phyloP scores from a whole-genome alignment of 2,888 invertebrate genomes.

The Calameuta filiformis region DNA sequence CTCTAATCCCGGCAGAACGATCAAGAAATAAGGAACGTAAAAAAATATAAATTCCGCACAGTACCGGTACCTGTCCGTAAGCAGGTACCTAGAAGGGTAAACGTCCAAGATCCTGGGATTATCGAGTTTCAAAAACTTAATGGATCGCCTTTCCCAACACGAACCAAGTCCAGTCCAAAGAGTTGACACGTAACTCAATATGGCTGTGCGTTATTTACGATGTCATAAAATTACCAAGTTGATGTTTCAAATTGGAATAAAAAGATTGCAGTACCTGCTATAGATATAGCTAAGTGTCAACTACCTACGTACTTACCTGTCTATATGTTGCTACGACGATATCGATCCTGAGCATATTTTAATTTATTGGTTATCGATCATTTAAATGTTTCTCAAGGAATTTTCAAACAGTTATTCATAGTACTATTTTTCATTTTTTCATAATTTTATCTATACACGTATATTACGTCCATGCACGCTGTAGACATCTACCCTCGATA shows the following conservation, averaged over 20 bases:
- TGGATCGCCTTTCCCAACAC: not conserved
- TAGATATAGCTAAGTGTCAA: not conserved
- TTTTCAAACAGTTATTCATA: no score
- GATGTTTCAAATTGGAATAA: constrained; percentile 61
- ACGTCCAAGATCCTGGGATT: not conserved
- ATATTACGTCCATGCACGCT: not conserved
- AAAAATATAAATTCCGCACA: not conserved
- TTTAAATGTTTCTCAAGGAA: not conserved
- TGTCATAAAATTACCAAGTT: constrained; percentile 63
- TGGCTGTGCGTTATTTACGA: constrained; percentile 60
- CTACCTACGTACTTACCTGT: not conserved
- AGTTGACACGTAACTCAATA: constrained; percentile 62
- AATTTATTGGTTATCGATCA: not conserved
- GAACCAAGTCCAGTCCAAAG: not conserved
- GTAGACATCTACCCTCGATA: not conserved
- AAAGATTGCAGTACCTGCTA: constrained; percentile 45
- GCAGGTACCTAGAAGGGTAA: not conserved
- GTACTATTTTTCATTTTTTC: not conserved
- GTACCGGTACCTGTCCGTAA: not conserved
- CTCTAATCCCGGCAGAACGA: not conserved
- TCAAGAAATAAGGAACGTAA: not conserved
- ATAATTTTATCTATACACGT: not conserved
- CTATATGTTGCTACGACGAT: not conserved
- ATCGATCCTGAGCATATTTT: not conserved
- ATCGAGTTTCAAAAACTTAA: not conserved